Evolutionary conservation across 2,797 vertebrate genomes (phyloP).

Genomic region (Danio choprae): DNA sequence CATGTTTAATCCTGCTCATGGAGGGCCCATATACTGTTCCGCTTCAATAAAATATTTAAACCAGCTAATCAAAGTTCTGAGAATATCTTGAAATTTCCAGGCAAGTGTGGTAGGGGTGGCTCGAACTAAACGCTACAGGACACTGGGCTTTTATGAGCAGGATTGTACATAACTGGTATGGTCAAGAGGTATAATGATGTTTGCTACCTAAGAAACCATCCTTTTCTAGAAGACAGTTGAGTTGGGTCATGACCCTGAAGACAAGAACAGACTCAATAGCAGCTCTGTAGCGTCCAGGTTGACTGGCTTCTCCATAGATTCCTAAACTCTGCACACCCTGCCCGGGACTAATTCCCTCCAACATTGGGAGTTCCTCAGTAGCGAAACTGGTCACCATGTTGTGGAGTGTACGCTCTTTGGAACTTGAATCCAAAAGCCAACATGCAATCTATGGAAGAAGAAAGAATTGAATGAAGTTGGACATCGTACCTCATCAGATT

Average conservation of each 20-base stretch:
- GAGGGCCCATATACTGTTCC: neutral
- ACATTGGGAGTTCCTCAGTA: slow-evolving; percentile 84
- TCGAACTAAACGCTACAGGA: neutral
- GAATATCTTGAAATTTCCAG: neutral
- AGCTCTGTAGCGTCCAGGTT: slow-evolving; percentile 87
- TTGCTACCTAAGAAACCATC: slow-evolving; percentile 84
- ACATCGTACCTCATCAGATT: neutral
- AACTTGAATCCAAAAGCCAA: slow-evolving; percentile 91
- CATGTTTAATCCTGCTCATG: neutral
- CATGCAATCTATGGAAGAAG: slow-evolving; percentile 84
- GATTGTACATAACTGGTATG: neutral
- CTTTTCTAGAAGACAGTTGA: slow-evolving; percentile 81
- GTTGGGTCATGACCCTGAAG: slow-evolving; percentile 82
- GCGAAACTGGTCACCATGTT: slow-evolving; percentile 91
- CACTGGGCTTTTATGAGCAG: neutral
- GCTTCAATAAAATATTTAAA: neutral
- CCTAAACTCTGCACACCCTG: slow-evolving; percentile 83
- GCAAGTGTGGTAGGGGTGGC: neutral
- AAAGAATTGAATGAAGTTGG: neutral
- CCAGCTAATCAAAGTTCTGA: neutral
- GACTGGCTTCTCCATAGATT: slow-evolving; percentile 71
- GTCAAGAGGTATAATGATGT: neutral
- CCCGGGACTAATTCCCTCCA: slow-evolving; percentile 81
- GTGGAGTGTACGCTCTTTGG: slow-evolving; percentile 89
- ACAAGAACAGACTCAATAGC: slow-evolving; percentile 86